Evolutionary conservation across 2,888 invertebrate species (phyloP).

Genomic region (Aspidiotus destructor): DNA sequence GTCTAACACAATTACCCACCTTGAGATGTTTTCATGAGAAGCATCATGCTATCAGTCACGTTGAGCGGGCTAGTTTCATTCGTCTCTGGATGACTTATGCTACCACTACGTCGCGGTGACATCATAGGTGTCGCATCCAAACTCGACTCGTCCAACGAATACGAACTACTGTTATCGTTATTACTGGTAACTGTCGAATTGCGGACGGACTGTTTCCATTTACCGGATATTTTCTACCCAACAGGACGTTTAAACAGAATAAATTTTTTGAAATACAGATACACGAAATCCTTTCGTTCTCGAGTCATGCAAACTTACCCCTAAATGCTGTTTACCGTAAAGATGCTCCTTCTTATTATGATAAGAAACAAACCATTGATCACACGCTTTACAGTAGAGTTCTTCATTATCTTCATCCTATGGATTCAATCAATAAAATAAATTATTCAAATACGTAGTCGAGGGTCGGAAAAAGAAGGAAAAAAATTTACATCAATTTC

Average conservation of each 20-base stretch:
- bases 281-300: no score
- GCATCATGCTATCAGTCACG: constrained; percentile 42
- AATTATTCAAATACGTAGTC: constrained; percentile 2
- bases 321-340: constrained; percentile 49
- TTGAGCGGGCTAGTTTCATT: constrained; percentile 35
- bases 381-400: constrained; percentile 50
- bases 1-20: no score
- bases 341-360: constrained; percentile 53
- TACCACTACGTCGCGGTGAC: constrained; percentile 21
- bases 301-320: constrained; percentile 37
- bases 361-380: constrained; percentile 50
- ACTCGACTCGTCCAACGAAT: constrained; percentile 43
- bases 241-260: no score
- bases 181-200: constrained; percentile 28
- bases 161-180: constrained; percentile 38
- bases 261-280: no score
- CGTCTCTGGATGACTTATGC: constrained; percentile 14
- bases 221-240: constrained; percentile 18
- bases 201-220: constrained; percentile 27
- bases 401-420: constrained; percentile 51
- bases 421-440: constrained; percentile 33
- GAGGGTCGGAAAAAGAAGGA: no score
- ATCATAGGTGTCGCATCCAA: constrained; percentile 41
- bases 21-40: constrained; percentile 38
- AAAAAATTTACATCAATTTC: constrained; percentile 19